Conservation (phyloP, 2,113 vertebrate genomes). For the Colistium nudipinnis region DNA sequence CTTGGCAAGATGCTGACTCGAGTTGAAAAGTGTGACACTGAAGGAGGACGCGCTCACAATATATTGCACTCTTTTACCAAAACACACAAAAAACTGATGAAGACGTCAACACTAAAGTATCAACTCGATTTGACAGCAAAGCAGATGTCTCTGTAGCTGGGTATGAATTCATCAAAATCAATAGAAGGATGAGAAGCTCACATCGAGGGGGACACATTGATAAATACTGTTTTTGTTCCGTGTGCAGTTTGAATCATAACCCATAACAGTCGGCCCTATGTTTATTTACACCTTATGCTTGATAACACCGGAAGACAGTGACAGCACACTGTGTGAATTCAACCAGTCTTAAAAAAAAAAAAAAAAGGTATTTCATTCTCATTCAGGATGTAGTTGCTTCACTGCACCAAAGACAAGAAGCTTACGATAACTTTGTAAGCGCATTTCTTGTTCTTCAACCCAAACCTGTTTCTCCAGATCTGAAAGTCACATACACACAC, state of each 20-base stretch:
- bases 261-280: not conserved
- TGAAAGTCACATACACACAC: conserved; percentile 15
- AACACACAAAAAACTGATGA: conserved; percentile 17
- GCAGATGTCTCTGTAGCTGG: not conserved
- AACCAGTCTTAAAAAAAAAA: conserved; percentile 23
- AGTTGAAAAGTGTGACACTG: conserved; percentile 20
- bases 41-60: not conserved
- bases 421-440: conserved; percentile 27
- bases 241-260: not conserved
- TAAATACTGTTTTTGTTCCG: not conserved
- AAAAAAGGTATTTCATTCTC: no score
- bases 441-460: conserved; percentile 77
- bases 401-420: conserved; percentile 26
- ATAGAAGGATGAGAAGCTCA: not conserved
- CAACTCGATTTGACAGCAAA: conserved; percentile 6
- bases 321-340: not conserved
- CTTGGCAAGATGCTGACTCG: conserved; percentile 22
- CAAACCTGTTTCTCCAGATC: conserved; percentile 81
- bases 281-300: not conserved
- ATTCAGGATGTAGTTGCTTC: conserved; percentile 49
- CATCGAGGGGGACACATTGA: not conserved
- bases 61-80: not conserved
- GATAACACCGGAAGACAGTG: not conserved
- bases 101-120: conserved; percentile 23
- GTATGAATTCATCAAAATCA: conserved; percentile 20